A percentile compares a stretch with the other conserved stretches of the same genome.
Evolutionary conservation across 2,797 vertebrate species (phyloP).

Genomic region (Pipistrellus kuhlii): DNA sequence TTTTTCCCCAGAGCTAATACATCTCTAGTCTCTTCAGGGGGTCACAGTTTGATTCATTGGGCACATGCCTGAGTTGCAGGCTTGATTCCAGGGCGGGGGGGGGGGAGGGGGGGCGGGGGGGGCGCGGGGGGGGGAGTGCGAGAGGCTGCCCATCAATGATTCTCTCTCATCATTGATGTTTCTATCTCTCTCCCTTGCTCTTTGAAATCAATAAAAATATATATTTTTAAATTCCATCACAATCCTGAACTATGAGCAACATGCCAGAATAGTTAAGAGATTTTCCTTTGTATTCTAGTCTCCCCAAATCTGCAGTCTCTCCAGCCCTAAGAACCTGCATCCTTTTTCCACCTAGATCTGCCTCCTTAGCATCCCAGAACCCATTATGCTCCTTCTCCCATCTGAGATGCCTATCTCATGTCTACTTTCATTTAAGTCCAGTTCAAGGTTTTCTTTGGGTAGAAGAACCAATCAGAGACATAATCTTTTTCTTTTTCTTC

Average conservation of each 20-base stretch:
- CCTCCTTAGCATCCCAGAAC: background rate
- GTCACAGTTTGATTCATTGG: no score
- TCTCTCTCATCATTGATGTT: no score
- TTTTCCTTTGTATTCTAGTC: slow-evolving; percentile 19
- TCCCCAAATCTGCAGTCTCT: slow-evolving; percentile 1
- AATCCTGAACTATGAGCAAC: background rate
- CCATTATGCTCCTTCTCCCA: background rate
- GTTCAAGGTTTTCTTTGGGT: background rate
- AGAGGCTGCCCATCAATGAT: no score
- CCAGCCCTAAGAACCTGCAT: background rate
- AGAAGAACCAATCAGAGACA: background rate
- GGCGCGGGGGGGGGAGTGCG: no score
- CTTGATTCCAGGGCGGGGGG: no score
- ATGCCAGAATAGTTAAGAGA: background rate
- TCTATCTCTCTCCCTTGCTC: no score
- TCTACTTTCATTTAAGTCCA: slow-evolving; percentile 16
- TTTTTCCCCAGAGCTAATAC: slow-evolving; percentile 79
- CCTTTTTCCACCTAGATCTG: background rate
- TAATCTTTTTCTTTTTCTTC: background rate
- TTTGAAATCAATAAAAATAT: no score
- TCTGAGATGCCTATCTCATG: slow-evolving; percentile 36
- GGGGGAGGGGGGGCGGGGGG: no score
- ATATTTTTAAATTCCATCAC: background rate
- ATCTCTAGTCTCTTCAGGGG: slow-evolving; percentile 81
- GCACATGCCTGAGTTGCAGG: no score